Evolutionary conservation across 2,797 vertebrate genomes (phyloP).

Genomic region (Yasuhikotakia modesta): DNA sequence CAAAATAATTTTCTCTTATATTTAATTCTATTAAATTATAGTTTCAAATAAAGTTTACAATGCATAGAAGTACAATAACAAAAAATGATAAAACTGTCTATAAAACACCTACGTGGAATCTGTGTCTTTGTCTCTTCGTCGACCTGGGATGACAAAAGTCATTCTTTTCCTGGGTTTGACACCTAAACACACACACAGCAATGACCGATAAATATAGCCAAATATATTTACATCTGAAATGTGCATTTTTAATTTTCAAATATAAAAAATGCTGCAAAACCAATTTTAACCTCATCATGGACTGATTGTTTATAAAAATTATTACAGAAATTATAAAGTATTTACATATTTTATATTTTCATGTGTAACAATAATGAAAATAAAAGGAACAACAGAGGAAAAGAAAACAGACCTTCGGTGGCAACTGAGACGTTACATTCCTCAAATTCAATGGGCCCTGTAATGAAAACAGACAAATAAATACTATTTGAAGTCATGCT

Average conservation of each 20-base stretch:
- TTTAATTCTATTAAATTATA: neutral
- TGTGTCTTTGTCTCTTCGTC: conserved; percentile 93
- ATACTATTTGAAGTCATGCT: conserved; percentile 47
- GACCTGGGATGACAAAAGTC: conserved; percentile 88
- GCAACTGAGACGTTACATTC: conserved; percentile 90
- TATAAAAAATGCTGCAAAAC: neutral
- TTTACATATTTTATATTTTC: neutral
- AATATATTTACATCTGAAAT: neutral
- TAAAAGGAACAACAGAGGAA: neutral
- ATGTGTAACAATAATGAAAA: neutral
- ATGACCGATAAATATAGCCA: conserved; percentile 1
- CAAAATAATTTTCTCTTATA: neutral
- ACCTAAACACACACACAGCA: conserved; percentile 73
- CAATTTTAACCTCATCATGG: neutral
- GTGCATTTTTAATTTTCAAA: neutral
- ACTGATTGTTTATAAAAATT: neutral
- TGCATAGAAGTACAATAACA: neutral
- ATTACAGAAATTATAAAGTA: neutral
- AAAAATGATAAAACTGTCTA: neutral
- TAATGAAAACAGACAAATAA: conserved; percentile 64
- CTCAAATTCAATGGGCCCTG: conserved; percentile 96
- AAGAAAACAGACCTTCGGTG: conserved; percentile 83
- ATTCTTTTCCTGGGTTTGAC: conserved; percentile 93
- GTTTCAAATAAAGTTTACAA: neutral
- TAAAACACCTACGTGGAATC: conserved; percentile 87